Evolutionary conservation across 2,113 vertebrate genomes (phyloP), one percentile per base, ranked within the genome.

Genomic region (Rhabdornis inornatus): DNA sequence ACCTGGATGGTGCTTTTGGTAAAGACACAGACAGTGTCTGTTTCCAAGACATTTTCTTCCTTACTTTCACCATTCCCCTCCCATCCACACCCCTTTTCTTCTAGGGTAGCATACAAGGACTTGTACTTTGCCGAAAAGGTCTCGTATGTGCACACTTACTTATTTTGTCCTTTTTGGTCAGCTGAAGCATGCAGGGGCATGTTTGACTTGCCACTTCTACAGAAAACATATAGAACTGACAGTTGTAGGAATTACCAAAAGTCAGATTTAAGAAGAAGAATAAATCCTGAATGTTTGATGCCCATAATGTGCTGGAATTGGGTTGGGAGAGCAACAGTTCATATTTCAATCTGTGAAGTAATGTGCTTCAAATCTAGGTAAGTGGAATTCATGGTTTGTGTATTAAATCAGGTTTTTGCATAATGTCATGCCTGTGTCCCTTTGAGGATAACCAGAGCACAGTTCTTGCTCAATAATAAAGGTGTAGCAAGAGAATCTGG

Each of bases 21-120:
- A 28, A 69, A 61, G n/a, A 40, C 21, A 35, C 0, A 4, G 27
- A n/a, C 11, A 42, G 3, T 8, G 7, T 39, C 14, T 15, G 0
- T 75, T 93, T 68, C 61, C 33, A 64, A 39, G 35, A 27, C 31
- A 14, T 16, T 85, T 87, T 78, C 42, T 76, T 21, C 44, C 24
- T 69, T 61, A 21, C 33, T 70, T 65, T 44, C 9, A 11, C 35
- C 4, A 2, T 75, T 71, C 81, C 1, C 45, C 49, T 88, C 53
- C 79, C 45, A 7, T 76, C 65, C 25, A 16, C 11, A 2, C 7
- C 4, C 2, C 0, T 72, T 65, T 86, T 76, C 31, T 60, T 68
- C 12, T 49, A 79, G 49, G 15, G 35, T 10, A n/a, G 37, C 9
- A 3, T 11, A 55, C 3, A 1, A 28, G 9, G 56, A 78, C 20